Conservation (phyloP, 2,113 vertebrate species). For the Vombatus ursinus region DNA sequence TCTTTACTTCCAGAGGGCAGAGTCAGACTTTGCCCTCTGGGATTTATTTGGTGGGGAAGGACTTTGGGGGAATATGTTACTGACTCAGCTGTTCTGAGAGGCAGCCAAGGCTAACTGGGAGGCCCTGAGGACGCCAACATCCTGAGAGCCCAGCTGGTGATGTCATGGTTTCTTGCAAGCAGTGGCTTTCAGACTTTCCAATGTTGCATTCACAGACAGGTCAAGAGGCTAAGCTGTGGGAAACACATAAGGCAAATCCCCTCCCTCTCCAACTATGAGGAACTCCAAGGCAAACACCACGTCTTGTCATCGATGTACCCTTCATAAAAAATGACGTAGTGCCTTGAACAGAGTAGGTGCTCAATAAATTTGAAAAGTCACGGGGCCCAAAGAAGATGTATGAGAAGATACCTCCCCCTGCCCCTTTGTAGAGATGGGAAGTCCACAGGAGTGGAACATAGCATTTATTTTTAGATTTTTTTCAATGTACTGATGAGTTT, state of each 20-base stretch:
- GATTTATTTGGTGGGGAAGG: not conserved
- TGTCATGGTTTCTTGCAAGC: accelerated
- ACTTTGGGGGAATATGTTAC: not conserved
- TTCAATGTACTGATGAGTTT: not conserved
- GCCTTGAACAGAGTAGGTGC: not conserved
- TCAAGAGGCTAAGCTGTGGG: not conserved
- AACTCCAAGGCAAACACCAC: not conserved
- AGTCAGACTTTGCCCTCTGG: not conserved
- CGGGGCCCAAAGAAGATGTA: not conserved
- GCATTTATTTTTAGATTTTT: not conserved
- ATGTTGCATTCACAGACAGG: not conserved
- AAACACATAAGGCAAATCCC: not conserved
- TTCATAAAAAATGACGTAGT: not conserved
- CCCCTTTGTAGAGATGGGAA: not conserved
- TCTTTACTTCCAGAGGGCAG: not conserved
- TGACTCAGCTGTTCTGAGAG: not conserved
- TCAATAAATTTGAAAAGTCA: not conserved
- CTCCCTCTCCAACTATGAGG: not conserved
- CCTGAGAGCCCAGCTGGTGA: not conserved
- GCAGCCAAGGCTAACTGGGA: constrained; percentile 25
- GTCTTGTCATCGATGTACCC: not conserved
- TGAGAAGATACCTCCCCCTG: not conserved
- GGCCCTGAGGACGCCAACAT: not conserved
- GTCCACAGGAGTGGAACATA: not conserved
- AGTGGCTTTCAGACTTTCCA: not conserved